These are phyloP conservation scores for Oligia strigilis DNA, from an alignment of 2,888 invertebrate genomes.

Conservation along the genomic window DNA sequence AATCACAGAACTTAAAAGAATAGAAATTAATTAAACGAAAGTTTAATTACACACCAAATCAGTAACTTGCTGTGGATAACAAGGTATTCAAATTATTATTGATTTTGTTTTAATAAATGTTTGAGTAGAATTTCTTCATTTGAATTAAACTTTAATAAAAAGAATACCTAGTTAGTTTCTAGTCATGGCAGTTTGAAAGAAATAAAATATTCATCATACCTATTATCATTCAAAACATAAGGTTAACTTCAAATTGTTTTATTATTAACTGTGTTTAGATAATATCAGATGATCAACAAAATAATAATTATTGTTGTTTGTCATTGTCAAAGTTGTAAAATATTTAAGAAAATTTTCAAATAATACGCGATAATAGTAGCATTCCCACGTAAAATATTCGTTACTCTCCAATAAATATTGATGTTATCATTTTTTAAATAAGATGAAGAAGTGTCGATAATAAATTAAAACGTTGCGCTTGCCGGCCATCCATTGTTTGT, in stretches of 20 bases:
- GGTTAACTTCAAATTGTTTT: neutral
- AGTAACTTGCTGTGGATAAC: neutral
- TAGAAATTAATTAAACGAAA: no score
- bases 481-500: conserved; percentile 87
- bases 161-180: no score
- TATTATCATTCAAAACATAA: neutral
- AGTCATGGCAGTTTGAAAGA: neutral
- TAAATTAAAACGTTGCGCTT: conserved; percentile 66
- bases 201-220: neutral
- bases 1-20: neutral
- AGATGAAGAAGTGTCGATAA: conserved; percentile 30
- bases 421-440: conserved; percentile 31
- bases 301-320: neutral
- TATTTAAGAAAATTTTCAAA: neutral
- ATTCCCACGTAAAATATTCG: neutral
- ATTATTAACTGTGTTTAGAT: neutral
- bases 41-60: neutral
- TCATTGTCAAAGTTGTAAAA: neutral
- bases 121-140: neutral
- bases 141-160: neutral
- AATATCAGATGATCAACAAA: neutral
- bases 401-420: conserved; percentile 10
- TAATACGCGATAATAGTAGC: neutral
- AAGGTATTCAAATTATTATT: neutral
- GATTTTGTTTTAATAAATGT: neutral